Percentiles rank a stretch among this genome's conserved stretches.
These are phyloP conservation scores for Terrapene triunguis DNA, from an alignment of 2,113 vertebrate genomes.

Conservation along the genomic window DNA sequence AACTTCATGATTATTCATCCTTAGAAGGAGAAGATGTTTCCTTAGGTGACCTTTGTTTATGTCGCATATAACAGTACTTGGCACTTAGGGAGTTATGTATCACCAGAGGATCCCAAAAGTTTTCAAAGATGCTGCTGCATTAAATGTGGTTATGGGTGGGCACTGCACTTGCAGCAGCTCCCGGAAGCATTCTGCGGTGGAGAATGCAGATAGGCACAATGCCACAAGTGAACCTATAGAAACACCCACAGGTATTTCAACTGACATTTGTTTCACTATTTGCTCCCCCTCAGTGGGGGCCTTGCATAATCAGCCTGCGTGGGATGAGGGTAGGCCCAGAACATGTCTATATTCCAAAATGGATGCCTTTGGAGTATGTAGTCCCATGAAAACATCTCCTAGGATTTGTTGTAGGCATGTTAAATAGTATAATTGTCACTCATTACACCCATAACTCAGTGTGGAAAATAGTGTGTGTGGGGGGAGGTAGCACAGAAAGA, in stretches of 20 bases:
- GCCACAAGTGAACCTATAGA: background rate
- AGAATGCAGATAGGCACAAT: background rate
- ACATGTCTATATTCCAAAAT: background rate
- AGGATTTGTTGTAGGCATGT: background rate
- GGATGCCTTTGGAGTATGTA: fast-evolving
- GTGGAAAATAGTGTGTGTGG: background rate
- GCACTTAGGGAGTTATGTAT: slow-evolving; percentile 29
- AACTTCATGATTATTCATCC: slow-evolving; percentile 29
- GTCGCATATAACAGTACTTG: background rate
- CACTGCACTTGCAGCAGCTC: background rate
- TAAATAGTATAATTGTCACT: background rate
- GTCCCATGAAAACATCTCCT: background rate
- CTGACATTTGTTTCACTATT: background rate
- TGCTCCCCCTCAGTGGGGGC: background rate
- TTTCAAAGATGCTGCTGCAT: background rate
- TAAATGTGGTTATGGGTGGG: background rate
- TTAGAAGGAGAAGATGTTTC: slow-evolving; percentile 20
- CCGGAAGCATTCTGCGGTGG: background rate
- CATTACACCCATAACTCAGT: background rate
- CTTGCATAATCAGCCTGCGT: fast-evolving
- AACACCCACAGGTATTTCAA: background rate
- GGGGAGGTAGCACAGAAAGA: background rate
- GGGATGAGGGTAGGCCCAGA: background rate
- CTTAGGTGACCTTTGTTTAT: slow-evolving; percentile 61
- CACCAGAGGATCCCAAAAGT: background rate